These are phyloP conservation scores for Mechanitis messenoides DNA, from an alignment of 2,888 invertebrate species.

Conservation along the genomic window DNA sequence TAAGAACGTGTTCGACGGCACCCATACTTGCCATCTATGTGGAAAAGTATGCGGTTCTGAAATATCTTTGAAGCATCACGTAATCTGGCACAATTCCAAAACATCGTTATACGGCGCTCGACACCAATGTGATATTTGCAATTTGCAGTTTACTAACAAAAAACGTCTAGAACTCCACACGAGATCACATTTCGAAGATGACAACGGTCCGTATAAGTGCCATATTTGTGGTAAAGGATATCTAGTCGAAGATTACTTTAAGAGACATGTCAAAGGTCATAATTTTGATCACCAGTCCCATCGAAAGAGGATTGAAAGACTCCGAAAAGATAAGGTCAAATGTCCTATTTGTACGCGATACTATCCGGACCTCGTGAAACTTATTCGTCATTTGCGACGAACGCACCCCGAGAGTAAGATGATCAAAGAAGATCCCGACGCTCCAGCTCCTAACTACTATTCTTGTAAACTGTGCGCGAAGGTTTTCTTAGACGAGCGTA, in stretches of 20 bases:
- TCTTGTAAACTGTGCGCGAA: conserved; percentile 69
- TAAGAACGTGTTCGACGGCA: conserved; percentile 44
- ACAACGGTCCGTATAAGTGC: conserved; percentile 71
- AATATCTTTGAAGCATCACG: conserved; percentile 62
- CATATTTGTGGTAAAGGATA: conserved; percentile 71
- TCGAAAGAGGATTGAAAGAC: conserved; percentile 58
- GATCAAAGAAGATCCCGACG: conserved; percentile 71
- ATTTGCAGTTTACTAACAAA: conserved; percentile 67
- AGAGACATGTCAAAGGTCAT: conserved; percentile 72
- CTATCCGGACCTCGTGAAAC: conserved; percentile 61
- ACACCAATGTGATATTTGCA: conserved; percentile 68
- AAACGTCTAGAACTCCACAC: conserved; percentile 64
- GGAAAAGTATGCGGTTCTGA: conserved; percentile 66
- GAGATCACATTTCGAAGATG: conserved; percentile 69
- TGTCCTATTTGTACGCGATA: conserved; percentile 66
- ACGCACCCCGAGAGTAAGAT: conserved; percentile 72
- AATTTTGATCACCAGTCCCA: conserved; percentile 66
- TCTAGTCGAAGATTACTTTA: conserved; percentile 69
- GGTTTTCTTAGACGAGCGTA: conserved; percentile 56
- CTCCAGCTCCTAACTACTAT: conserved; percentile 55
- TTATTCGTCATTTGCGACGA: conserved; percentile 64
- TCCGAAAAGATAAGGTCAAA: conserved; percentile 63
- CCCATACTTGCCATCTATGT: conserved; percentile 63
- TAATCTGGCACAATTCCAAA: conserved; percentile 66
- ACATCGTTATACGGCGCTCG: conserved; percentile 59